Percentiles rank a stretch among this genome's conserved stretches.
phyloP scores from a whole-genome alignment of 2,113 vertebrate species.

The Mandrillus leucophaeus region DNA sequence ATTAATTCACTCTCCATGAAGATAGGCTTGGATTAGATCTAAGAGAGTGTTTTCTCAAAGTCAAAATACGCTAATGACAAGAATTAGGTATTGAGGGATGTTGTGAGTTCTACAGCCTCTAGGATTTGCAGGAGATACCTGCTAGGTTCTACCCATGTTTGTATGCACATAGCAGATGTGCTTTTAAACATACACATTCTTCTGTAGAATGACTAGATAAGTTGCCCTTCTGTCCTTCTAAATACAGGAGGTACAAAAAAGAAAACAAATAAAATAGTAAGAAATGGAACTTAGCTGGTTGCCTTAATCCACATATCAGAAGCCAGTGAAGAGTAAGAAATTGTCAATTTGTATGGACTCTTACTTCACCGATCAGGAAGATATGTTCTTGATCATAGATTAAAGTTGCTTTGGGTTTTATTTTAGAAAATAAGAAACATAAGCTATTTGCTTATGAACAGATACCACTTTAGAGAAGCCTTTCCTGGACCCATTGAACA shows the following conservation, averaged over 20 bases:
- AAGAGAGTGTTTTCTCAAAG: background rate
- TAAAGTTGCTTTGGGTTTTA: background rate
- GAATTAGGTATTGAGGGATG: background rate
- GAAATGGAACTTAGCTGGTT: background rate
- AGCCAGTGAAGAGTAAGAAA: background rate
- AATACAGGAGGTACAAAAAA: background rate
- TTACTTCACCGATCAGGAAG: background rate
- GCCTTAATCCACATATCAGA: conserved; percentile 4
- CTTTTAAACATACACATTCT: background rate
- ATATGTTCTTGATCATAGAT: conserved; percentile 21
- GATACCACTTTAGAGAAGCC: background rate
- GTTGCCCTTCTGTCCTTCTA: background rate
- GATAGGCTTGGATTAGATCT: background rate
- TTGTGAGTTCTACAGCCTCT: background rate
- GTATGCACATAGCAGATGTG: background rate
- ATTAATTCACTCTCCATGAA: background rate
- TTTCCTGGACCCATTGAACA: background rate
- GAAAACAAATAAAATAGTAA: background rate
- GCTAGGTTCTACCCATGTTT: background rate
- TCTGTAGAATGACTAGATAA: background rate
- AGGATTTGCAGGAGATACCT: background rate
- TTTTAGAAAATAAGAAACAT: background rate
- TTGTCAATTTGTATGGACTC: background rate
- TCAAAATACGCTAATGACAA: background rate
- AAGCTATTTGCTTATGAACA: conserved; percentile 15